Base-by-base conservation (phyloP, 2,888 invertebrate genomes). In the Embidobia sp. region DNA sequence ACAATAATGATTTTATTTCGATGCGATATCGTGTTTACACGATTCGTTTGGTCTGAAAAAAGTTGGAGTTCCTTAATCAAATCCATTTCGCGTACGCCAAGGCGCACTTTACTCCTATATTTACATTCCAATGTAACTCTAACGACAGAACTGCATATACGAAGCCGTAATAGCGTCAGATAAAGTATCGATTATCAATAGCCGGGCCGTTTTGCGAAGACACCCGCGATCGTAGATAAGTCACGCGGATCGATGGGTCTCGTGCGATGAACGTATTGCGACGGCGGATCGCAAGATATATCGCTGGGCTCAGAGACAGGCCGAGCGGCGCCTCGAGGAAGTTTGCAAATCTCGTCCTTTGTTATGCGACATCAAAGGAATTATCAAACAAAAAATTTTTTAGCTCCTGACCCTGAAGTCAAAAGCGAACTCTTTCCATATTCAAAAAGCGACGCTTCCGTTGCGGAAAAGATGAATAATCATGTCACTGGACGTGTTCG, bases 111-210 rank as follows among this genome's bases (percentile, higher is more conserved):
- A 19, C 33, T 33, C 33, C 29, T 44, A 61, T 61, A 40, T 75
- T 55, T 55, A 49, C 57, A 42, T 59, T 51, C 42, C 22, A 49
- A 46, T 74, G 29, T 7, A n/a, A 26, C 15, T 51, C 35, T 48
- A 59, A 37, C 57, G 61, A 57, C 16, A 13, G 13, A 15, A 46
- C 44, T 19, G 40, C 61, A 33, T 37, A 40, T 19, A 42, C 18
- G 35, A 16, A 35, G 1, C 10, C 15, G 49, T 63, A 55, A 69
- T 69, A 69, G 42, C 33, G 33, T 26, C 29, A 46, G 57, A 70
- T 59, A 64, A 76, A 76, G 48, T 76, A 76, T 70, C 64, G 76
- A 77, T 77, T 70, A 66, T 59, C 70, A 61, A 70, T 70, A 53
- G 37, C 31, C 10, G 31, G 61, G 46, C 18, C 53, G 46, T 16